Evolutionary conservation across 1,140 invertebrate genomes (phyloP).

Genomic region (Neodiprion fabricii): DNA sequence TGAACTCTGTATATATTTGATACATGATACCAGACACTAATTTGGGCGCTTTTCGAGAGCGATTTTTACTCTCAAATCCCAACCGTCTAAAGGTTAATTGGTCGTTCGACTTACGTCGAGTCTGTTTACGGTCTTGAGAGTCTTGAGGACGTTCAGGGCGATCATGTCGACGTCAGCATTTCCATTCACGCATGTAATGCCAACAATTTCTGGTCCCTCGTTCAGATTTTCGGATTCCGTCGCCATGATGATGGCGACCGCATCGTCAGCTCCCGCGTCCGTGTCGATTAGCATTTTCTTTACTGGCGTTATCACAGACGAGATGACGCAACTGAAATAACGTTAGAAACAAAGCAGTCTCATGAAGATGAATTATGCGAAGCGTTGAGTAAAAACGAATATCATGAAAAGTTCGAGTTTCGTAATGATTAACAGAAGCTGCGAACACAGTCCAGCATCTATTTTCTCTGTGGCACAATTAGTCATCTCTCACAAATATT

Average conservation of each 20-base stretch:
- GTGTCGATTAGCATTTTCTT: constrained; percentile 64
- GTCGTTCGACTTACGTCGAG: constrained; percentile 60
- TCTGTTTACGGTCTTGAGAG: constrained; percentile 60
- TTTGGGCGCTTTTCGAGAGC: too few species aligned
- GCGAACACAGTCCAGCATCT: too few species aligned
- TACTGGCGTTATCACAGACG: neutral
- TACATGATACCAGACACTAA: too few species aligned
- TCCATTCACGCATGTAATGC: constrained; percentile 69
- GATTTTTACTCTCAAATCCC: too few species aligned
- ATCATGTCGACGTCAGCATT: constrained; percentile 67
- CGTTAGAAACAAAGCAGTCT: neutral
- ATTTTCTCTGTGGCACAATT: too few species aligned
- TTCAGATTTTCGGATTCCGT: constrained; percentile 45
- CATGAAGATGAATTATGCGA: too few species aligned
- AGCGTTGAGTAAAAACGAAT: too few species aligned
- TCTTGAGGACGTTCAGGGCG: constrained; percentile 65
- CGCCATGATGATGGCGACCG: constrained; percentile 61
- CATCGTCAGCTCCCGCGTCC: constrained; percentile 67
- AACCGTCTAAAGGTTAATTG: too few species aligned
- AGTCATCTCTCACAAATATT: too few species aligned
- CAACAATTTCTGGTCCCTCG: constrained; percentile 53
- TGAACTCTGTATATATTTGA: too few species aligned
- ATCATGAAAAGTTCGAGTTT: too few species aligned
- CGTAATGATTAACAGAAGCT: too few species aligned
- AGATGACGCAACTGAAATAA: neutral